Evolutionary conservation across 1,140 invertebrate species (phyloP), one percentile per base, ranked within the genome.

Genomic region (Bicyclus anynana): DNA sequence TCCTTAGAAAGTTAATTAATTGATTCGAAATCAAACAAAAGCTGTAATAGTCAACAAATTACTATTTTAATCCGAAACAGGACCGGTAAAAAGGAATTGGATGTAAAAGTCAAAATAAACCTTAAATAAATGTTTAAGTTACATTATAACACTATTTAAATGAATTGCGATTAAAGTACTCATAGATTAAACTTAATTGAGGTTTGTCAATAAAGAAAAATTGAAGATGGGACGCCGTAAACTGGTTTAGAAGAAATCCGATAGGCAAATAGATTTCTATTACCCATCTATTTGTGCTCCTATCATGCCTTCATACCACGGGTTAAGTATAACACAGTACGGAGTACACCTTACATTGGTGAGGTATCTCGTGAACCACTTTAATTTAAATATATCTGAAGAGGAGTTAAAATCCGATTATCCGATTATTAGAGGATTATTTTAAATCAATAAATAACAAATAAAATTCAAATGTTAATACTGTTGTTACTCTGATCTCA

Each of bases 221-320:
- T 46, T 51, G 18, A 59, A 49, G 35, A 59, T 35, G 17, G 21
- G 37, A 17, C 27, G 7, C 44, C 29, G 48, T 18, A 47, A 63
- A 59, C 53, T 47, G 56, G 51, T 62, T 62, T 53, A 12, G 53
- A 47, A 56, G 76, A 67, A 77, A 80, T 56, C 44, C 50, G 74
- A 77, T 75, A 73, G 66, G 58, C 64, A 74, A 77, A 77, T 72
- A 72, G 64, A 65, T 63, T 54, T 66, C 54, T 60, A 69, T 63
- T 67, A 68, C 29, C 48, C 54, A 61, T 69, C 56, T 75, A 65
- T 74, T 79, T 74, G 67, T 62, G 62, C 64, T 62, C 73, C 76
- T 66, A 71, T 72, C 66, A 62, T 64, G 52, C 53, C 49, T 64
- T 63, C 67, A 9, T 1, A n/a, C 10, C 29, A 33, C 29, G n/a